Base-by-base conservation (phyloP, 2,888 invertebrate genomes). In the Saturnia japonica region DNA sequence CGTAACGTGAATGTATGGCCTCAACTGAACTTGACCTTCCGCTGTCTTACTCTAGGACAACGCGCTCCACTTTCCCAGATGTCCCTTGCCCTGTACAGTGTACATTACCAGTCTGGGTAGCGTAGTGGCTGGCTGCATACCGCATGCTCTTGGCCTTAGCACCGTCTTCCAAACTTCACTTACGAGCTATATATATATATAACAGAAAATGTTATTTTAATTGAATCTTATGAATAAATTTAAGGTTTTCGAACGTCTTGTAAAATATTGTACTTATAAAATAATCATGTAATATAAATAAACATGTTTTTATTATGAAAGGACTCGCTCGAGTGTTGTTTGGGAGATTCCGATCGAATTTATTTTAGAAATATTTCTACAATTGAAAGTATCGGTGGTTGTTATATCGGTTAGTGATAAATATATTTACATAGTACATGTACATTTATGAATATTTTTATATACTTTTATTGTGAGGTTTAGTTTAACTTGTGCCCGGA, bases 11-110 rank as follows among this genome's bases (percentile, higher is more conserved):
- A 78, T 80, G 76, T 78, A 73, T 76, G 80, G 75, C 80, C 54
- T 54, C 75, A 70, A 73, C 78, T 89, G 90, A 91, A 90, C 91
- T 92, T 92, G 91, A 91, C 91, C 91, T 91, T 91, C 83, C 80
- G 67, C 71, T 85, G 86, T 84, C 72, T 81, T 78, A 72, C 72
- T 88, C 73, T 75, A 73, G 87, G 81, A 85, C 81, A 73, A 69
- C 72, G 72, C 82, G 85, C 78, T 83, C 88, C 87, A 85, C 82
- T 83, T 79, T 80, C 83, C 81, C 84, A 84, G 84, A 82, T 82
- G 83, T 77, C 76, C 73, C 77, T 69, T 69, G 34, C 66, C 68
- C 68, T 51, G 72, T 73, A 71, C 70, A 60, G 67, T 51, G 72
- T 73, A 71, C 70, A 60, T 40, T 68, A 71, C 71, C 72, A 79